These are phyloP conservation scores for Nibea coibor DNA, from an alignment of 2,113 vertebrate genomes.

Conservation along the genomic window DNA sequence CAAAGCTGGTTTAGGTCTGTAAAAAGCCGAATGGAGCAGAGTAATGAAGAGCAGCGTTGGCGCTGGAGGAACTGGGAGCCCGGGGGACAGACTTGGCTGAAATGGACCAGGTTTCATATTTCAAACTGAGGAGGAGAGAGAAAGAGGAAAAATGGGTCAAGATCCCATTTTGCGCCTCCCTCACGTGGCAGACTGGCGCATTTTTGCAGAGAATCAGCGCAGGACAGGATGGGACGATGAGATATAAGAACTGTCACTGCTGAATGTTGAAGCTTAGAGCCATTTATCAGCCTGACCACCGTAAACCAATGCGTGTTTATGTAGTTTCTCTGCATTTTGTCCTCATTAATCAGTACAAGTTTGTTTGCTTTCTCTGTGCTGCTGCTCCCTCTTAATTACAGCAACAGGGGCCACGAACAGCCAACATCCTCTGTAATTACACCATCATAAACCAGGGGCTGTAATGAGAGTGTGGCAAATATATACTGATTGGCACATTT, in stretches of 20 bases:
- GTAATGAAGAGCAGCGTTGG: constrained; percentile 52
- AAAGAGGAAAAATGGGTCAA: constrained; percentile 62
- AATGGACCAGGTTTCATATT: constrained; percentile 82
- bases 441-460: constrained; percentile 3
- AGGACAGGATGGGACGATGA: neutral
- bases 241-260: neutral
- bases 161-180: constrained; percentile 68
- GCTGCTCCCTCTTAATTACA: constrained; percentile 5
- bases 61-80: constrained; percentile 66
- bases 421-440: constrained; percentile 43
- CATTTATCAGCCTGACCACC: neutral
- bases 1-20: constrained; percentile 27
- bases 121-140: constrained; percentile 73
- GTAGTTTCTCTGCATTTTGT: neutral
- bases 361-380: constrained; percentile 26
- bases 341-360: constrained; percentile 1
- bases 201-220: constrained; percentile 11
- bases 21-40: constrained; percentile 35
- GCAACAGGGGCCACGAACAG: neutral
- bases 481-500: neutral
- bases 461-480: neutral
- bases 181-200: constrained; percentile 43
- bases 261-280: neutral
- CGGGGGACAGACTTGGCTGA: constrained; percentile 67
- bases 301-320: neutral